Evolutionary conservation across 2,888 invertebrate species (phyloP).

Genomic region (Lapara coniferarum): DNA sequence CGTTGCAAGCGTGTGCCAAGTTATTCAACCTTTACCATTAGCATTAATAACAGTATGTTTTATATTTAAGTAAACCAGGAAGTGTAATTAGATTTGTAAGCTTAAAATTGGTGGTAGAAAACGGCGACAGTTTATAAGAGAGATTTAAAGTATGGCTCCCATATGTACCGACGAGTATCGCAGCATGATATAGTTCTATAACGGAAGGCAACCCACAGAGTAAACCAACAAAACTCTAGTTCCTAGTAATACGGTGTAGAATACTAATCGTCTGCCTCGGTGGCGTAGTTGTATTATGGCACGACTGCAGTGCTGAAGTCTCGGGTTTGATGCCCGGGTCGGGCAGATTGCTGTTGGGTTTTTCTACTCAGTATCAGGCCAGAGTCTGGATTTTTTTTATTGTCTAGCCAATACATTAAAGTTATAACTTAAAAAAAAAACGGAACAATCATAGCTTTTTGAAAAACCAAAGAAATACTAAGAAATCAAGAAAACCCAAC

Average conservation of each 20-base stretch:
- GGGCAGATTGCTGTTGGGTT: too few species aligned
- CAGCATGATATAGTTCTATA: neutral
- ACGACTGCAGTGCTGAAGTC: too few species aligned
- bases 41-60: neutral
- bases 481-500: neutral
- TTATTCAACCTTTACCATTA: constrained; percentile 38
- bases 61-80: neutral
- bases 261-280: too few species aligned
- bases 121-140: neutral
- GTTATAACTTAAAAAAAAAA: too few species aligned
- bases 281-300: too few species aligned
- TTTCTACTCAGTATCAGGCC: too few species aligned
- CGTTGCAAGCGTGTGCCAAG: constrained; percentile 36
- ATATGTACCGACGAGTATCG: neutral
- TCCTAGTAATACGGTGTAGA: neutral
- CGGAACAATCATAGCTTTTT: too few species aligned
- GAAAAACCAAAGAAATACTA: too few species aligned
- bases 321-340: too few species aligned
- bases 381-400: too few species aligned
- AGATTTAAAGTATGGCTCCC: neutral
- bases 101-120: neutral
- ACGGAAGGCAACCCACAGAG: neutral
- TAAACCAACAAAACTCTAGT: neutral
- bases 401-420: too few species aligned
- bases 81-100: neutral